These are phyloP conservation scores for Apogon talboti DNA, from an alignment of 2,797 vertebrate species.

Conservation along the genomic window DNA sequence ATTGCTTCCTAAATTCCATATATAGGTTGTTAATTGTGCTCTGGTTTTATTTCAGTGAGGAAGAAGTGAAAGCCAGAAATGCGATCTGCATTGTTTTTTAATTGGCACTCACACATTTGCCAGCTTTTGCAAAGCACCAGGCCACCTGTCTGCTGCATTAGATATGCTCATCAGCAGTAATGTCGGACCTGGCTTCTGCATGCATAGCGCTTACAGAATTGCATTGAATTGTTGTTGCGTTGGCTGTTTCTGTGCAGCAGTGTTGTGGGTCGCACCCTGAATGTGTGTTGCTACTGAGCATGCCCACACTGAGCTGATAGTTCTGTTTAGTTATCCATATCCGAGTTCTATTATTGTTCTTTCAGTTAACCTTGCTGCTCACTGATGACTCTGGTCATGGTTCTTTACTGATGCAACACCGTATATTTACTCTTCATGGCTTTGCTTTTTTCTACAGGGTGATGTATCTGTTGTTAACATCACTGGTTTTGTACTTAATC, in stretches of 20 bases:
- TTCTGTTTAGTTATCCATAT: background rate
- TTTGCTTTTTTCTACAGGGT: background rate
- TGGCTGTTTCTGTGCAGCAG: no score
- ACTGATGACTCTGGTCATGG: no score
- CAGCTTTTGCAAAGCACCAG: background rate
- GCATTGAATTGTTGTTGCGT: no score
- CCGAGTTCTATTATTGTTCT: background rate
- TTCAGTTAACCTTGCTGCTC: background rate
- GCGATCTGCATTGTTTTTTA: background rate
- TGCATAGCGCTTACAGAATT: background rate
- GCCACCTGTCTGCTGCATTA: background rate
- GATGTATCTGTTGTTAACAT: background rate
- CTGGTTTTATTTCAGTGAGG: no score
- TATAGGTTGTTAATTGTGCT: background rate
- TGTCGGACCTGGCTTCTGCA: background rate
- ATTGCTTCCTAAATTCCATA: background rate
- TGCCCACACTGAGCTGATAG: background rate
- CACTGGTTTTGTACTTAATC: background rate
- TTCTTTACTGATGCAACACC: background rate
- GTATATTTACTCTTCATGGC: background rate
- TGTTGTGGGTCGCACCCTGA: background rate
- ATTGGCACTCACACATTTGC: background rate
- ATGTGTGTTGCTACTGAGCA: background rate
- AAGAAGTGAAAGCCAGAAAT: no score
- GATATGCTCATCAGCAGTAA: background rate